Evolutionary conservation across 2,113 vertebrate genomes (phyloP).

Genomic region (Toxotes jaculatrix): DNA sequence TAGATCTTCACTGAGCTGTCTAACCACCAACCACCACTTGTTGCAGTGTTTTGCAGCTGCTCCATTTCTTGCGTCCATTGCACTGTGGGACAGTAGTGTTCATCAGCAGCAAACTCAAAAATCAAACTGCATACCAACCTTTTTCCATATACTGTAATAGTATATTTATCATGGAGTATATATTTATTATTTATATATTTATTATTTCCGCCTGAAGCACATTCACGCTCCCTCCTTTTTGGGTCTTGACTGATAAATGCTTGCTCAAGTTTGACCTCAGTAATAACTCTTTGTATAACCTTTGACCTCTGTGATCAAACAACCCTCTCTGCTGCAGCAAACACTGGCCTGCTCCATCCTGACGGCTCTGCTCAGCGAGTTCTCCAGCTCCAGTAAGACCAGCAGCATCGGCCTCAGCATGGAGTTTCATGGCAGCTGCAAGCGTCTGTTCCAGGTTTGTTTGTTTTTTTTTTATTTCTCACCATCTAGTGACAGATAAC

Average conservation of each 20-base stretch:
- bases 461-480: no score
- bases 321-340: conserved; percentile 86
- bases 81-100: not conserved
- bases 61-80: not conserved
- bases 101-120: not conserved
- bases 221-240: not conserved
- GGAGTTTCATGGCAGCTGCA: conserved; percentile 99
- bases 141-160: not conserved
- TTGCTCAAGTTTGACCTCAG: not conserved
- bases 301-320: conserved; percentile 32
- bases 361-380: conserved; percentile 95
- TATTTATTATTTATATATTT: not conserved
- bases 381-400: conserved; percentile 99
- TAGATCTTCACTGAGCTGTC: not conserved
- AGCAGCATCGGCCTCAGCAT: conserved; percentile 99
- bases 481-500: accelerated
- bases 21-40: conserved; percentile 3
- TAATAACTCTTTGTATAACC: not conserved
- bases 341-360: conserved; percentile 99
- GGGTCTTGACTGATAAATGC: not conserved
- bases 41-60: conserved; percentile 12
- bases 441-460: conserved; percentile 95
- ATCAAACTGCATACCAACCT: not conserved
- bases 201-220: not conserved
- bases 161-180: no score